Evolutionary conservation across 2,797 vertebrate genomes (phyloP).

Genomic region (Enteromius thamalakanensis): DNA sequence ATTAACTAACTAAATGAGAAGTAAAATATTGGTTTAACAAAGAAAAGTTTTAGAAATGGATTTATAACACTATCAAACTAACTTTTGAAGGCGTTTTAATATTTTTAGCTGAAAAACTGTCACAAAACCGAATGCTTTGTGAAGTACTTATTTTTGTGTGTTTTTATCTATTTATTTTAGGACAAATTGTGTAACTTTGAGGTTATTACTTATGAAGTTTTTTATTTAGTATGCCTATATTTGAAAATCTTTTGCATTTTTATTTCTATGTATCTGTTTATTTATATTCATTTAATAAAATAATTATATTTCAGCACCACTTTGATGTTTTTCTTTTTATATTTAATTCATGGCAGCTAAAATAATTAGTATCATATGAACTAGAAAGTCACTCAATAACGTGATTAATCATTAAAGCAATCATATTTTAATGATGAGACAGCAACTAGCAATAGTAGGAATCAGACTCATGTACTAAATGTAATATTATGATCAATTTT

Average conservation of each 20-base stretch:
- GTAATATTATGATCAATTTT: background rate
- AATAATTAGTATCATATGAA: background rate
- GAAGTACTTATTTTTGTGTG: background rate
- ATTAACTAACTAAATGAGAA: background rate
- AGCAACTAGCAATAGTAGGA: too few species aligned
- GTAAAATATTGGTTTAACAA: background rate
- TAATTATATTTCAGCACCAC: background rate
- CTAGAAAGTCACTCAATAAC: background rate
- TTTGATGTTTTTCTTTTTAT: background rate
- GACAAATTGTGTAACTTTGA: background rate
- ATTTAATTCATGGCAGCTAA: background rate
- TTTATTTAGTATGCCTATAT: background rate
- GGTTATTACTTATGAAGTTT: background rate
- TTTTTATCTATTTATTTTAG: background rate
- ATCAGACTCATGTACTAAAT: background rate
- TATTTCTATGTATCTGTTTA: background rate
- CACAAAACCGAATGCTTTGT: background rate
- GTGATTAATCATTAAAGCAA: background rate
- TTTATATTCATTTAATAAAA: background rate
- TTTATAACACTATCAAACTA: background rate
- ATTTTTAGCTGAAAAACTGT: background rate
- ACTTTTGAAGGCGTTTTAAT: background rate
- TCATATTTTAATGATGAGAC: background rate
- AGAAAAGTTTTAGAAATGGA: background rate
- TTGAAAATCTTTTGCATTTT: background rate